Evolutionary conservation across 2,113 vertebrate species (phyloP).

Genomic region (Tupaia chinensis): DNA sequence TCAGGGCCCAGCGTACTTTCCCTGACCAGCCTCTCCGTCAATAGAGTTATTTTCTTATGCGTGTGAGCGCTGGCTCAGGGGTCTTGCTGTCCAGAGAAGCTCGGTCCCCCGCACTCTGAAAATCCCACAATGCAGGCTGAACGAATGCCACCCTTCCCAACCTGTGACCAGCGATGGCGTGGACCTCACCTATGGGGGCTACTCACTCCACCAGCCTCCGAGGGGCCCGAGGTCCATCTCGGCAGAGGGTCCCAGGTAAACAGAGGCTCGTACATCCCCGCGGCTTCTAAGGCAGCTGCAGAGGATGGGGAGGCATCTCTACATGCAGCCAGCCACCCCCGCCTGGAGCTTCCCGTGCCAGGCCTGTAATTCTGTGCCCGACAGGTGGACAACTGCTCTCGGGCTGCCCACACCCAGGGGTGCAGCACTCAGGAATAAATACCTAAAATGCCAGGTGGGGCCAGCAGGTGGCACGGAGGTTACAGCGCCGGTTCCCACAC

Average conservation of each 20-base stretch:
- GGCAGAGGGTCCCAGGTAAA: not conserved
- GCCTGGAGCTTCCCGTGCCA: not conserved
- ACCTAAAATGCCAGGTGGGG: not conserved
- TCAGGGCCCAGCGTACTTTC: not conserved
- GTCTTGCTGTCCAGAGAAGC: not conserved
- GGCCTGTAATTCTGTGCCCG: not conserved
- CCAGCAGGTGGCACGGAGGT: no score
- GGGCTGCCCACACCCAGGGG: not conserved
- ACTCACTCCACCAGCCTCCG: not conserved
- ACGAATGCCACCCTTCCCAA: not conserved
- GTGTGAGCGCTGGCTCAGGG: not conserved
- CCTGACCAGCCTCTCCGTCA: not conserved
- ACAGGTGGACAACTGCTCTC: not conserved
- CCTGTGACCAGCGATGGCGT: not conserved
- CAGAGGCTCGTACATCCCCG: not conserved
- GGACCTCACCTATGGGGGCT: not conserved
- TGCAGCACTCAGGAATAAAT: not conserved
- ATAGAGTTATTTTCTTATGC: not conserved
- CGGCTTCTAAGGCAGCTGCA: not conserved
- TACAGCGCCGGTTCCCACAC: no score
- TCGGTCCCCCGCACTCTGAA: no score
- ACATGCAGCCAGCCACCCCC: not conserved
- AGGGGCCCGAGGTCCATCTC: not conserved
- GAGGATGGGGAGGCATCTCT: not conserved
- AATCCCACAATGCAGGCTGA: fast-evolving